Base-by-base conservation (phyloP, 2,888 invertebrate genomes). In the Polydrusus pterygomalis region DNA sequence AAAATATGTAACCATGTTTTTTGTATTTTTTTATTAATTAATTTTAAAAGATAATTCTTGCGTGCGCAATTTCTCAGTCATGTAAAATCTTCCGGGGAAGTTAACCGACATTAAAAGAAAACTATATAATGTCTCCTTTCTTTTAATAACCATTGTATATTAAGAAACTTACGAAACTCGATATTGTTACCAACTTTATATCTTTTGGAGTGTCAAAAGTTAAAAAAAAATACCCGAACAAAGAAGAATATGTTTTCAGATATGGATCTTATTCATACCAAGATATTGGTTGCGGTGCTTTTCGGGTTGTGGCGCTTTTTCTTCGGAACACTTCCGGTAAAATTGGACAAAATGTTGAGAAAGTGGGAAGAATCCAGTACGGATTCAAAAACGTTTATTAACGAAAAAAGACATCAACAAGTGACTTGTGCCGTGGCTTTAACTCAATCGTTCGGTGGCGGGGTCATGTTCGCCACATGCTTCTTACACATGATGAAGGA, bases 401-500 rank as follows among this genome's bases (percentile, higher is more conserved):
- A 86, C 72, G 81, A 84, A 54, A 83, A 80, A 75, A 79, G 86
- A 69, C 86, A 86, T 74, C 72, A 81, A 54, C 83, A 84, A 79
- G 84, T 87, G 3, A 85, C 83, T 17, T 86, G 86, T 77, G 82
- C 81, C 47, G 81, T 88, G 51, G 87, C 86, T 18, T 78, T 87
- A 63, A 85, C 89, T 67, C 88, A 88, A 79, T 86, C 89, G 56
- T 90, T 91, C 79, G 90, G 90, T 18, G 90, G 90, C 9, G 91
- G 91, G 9, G 90, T 90, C 2, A 84, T 91, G n/a, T 87, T 91
- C 70, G 90, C 90, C 38, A 90, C 90, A 1, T 89, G 90, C 75
- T 90, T 91, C 79, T 85, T 90, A n/a, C 90, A 91, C 81, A 89
- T 91, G 88, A 88, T 90, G 81, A 89, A 90, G 1, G 90, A 90